Conservation (phyloP, 2,797 vertebrate genomes). For the Mormyrus proboscirostris region DNA sequence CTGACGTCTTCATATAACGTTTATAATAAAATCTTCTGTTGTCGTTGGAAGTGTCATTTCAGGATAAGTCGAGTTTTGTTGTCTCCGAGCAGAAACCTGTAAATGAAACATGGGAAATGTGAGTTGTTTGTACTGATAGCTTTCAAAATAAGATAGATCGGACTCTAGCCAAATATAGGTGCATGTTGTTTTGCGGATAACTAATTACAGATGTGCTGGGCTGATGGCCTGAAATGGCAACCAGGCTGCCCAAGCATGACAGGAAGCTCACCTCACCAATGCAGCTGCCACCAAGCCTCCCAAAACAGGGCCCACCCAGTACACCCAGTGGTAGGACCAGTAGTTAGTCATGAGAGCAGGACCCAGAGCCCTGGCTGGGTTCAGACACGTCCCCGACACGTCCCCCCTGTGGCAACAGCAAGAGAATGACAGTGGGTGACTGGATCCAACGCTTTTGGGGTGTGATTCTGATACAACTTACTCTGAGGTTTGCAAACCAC, state of each 20-base stretch:
- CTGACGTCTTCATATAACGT: not conserved
- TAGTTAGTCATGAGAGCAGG: constrained; percentile 62
- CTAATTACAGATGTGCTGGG: not conserved
- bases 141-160: not conserved
- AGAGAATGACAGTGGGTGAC: not conserved
- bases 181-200: not conserved
- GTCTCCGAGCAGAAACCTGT: constrained; percentile 53
- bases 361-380: constrained; percentile 73
- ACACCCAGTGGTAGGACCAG: constrained; percentile 75
- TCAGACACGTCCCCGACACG: constrained; percentile 73
- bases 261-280: constrained; percentile 1
- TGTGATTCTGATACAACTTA: not conserved
- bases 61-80: constrained; percentile 41
- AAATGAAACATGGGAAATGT: constrained; percentile 16
- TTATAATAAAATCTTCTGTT: not conserved
- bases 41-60: constrained; percentile 37
- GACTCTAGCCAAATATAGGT: not conserved
- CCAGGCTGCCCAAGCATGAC: not conserved
- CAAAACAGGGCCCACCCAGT: constrained; percentile 64
- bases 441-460: not conserved
- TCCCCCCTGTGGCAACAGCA: constrained; percentile 45
- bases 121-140: not conserved
- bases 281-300: not conserved
- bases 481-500: not conserved
- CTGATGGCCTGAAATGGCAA: not conserved